Conservation (phyloP, 2,113 vertebrate species). For the Microcebus ravelobensis region DNA sequence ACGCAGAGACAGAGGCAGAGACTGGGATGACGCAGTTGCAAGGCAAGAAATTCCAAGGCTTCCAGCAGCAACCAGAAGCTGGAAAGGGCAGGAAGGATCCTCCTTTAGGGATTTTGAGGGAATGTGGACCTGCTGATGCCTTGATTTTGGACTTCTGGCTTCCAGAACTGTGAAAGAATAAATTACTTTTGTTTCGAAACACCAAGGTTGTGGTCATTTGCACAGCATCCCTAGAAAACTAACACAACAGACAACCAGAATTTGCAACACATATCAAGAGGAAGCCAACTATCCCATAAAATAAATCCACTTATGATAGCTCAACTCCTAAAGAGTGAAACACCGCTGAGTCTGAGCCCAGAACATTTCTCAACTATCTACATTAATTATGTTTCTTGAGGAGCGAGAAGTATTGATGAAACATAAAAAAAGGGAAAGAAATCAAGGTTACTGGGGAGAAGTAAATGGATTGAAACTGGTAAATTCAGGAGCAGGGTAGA, state of each 20-base stretch:
- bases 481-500: neutral
- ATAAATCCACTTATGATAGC: too few species aligned
- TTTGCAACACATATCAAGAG: neutral
- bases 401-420: neutral
- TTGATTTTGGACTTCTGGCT: neutral
- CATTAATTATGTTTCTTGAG: too few species aligned
- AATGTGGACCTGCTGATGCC: neutral
- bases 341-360: neutral
- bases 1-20: neutral
- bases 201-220: neutral
- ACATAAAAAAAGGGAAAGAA: accelerated
- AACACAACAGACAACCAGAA: neutral
- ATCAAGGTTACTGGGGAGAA: neutral
- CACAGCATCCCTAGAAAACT: neutral
- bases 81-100: neutral
- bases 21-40: accelerated
- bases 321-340: neutral
- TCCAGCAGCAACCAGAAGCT: neutral
- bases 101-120: neutral
- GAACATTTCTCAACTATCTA: neutral
- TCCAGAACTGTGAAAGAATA: neutral
- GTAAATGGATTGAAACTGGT: too few species aligned
- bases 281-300: neutral
- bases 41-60: too few species aligned
- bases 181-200: neutral